Percentiles rank a stretch among this genome's conserved stretches.
These are phyloP conservation scores for Phyllostomus discolor DNA, from an alignment of 2,113 vertebrate species.

Conservation along the genomic window DNA sequence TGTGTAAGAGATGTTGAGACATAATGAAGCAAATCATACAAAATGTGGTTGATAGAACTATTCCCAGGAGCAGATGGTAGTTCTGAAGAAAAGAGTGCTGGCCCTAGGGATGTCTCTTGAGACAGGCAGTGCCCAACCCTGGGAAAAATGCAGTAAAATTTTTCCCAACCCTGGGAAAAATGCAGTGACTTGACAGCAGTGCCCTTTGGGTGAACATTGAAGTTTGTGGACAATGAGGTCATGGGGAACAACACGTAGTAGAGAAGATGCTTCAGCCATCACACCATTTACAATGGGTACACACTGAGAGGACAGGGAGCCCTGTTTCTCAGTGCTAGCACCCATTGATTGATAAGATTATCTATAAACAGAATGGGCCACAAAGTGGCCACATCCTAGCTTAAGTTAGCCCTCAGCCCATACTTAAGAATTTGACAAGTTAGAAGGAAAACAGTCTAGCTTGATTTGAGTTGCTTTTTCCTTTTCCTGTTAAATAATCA, in stretches of 20 bases:
- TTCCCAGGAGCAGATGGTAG: constrained; percentile 17
- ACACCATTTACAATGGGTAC: neutral
- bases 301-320: neutral
- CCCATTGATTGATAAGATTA: neutral
- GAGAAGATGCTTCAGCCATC: neutral
- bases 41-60: neutral
- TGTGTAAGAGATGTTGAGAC: neutral
- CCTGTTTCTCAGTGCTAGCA: neutral
- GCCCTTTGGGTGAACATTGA: neutral
- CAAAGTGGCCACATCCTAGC: neutral
- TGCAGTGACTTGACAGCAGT: neutral
- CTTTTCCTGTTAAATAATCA: neutral
- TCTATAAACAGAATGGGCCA: neutral
- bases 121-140: neutral
- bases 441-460: neutral
- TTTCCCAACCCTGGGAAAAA: neutral
- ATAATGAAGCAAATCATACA: neutral
- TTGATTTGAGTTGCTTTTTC: neutral
- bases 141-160: neutral
- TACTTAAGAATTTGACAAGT: constrained; percentile 16
- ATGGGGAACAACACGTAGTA: neutral
- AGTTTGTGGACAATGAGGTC: neutral
- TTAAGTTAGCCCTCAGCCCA: neutral
- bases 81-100: neutral
- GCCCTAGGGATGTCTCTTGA: neutral